These are phyloP conservation scores for Dryomyza anilis DNA, from an alignment of 2,888 invertebrate genomes.

Conservation along the genomic window DNA sequence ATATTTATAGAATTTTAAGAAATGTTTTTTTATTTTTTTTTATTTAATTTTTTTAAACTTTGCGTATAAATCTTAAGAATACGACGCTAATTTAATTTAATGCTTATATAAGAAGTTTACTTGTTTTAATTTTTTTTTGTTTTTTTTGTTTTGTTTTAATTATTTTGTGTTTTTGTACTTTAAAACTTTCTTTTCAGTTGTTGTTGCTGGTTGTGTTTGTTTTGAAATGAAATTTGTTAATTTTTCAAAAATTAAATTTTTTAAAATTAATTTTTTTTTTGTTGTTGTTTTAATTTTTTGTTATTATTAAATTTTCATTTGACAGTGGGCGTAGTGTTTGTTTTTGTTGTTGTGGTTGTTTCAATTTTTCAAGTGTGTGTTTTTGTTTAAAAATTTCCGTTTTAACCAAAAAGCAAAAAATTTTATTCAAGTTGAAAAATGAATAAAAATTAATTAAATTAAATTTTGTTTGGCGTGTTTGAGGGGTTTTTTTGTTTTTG, in stretches of 20 bases:
- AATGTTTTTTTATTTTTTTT: conserved; percentile 29
- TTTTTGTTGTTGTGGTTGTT: too few species aligned
- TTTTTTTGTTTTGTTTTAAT: conserved; percentile 39
- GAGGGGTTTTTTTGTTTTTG: conserved; percentile 13
- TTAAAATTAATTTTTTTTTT: conserved; percentile 32
- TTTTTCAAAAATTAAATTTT: conserved; percentile 28
- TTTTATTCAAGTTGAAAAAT: conserved; percentile 6
- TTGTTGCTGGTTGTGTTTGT: conserved; percentile 46
- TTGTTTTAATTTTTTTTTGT: conserved; percentile 34
- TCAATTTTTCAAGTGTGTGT: conserved; percentile 15
- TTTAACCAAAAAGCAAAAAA: conserved; percentile 18
- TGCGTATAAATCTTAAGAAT: conserved; percentile 32
- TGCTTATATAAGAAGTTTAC: conserved; percentile 30
- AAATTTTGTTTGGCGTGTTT: conserved; percentile 22
- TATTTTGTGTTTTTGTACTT: conserved; percentile 55
- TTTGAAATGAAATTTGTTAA: conserved; percentile 32
- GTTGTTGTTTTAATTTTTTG: conserved; percentile 26
- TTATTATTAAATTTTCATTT: conserved; percentile 30
- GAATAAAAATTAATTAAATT: too few species aligned
- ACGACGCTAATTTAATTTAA: too few species aligned
- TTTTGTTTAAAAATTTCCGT: conserved; percentile 25
- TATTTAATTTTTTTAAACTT: conserved; percentile 18
- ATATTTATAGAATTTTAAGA: too few species aligned
- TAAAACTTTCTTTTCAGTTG: conserved; percentile 58
- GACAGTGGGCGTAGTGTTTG: conserved; percentile 34